Evolutionary conservation across 2,888 invertebrate genomes (phyloP).

Genomic region (Aelia acuminata): DNA sequence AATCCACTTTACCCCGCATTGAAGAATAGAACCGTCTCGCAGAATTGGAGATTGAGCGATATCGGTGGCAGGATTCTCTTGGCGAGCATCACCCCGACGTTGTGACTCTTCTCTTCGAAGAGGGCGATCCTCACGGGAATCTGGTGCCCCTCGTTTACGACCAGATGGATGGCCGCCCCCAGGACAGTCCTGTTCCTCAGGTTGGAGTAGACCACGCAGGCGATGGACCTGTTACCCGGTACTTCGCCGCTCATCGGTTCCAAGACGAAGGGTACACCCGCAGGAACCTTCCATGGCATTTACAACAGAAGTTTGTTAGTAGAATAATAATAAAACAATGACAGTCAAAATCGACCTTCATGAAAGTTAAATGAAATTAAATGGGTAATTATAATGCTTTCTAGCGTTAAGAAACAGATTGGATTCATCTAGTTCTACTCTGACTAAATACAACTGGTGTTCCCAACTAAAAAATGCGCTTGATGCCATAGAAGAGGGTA

Average conservation of each 20-base stretch:
- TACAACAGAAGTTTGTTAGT: too few relatives aligned
- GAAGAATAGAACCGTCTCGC: constrained; percentile 61
- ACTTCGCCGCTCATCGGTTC: constrained; percentile 73
- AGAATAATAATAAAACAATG: too few relatives aligned
- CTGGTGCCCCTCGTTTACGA: constrained; percentile 56
- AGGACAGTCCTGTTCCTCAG: constrained; percentile 67
- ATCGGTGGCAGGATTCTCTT: constrained; percentile 61
- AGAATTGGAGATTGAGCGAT: constrained; percentile 54
- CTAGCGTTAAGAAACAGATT: too few relatives aligned
- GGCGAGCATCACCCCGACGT: constrained; percentile 55
- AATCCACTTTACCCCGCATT: constrained; percentile 60
- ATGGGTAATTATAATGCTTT: too few relatives aligned
- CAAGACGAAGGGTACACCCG: constrained; percentile 71
- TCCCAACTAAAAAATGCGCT: too few relatives aligned
- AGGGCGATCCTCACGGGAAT: constrained; percentile 58
- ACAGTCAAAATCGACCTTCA: too few relatives aligned
- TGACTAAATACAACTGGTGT: too few relatives aligned
- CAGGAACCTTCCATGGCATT: too few relatives aligned
- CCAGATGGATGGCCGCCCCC: not conserved
- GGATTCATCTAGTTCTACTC: too few relatives aligned
- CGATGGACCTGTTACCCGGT: constrained; percentile 72
- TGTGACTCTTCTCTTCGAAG: constrained; percentile 52
- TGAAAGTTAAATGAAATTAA: too few relatives aligned
- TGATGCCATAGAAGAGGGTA: too few relatives aligned
- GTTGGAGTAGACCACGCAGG: constrained; percentile 70